Conservation (phyloP, 2,797 vertebrate genomes). For the Scarus forsteni region DNA sequence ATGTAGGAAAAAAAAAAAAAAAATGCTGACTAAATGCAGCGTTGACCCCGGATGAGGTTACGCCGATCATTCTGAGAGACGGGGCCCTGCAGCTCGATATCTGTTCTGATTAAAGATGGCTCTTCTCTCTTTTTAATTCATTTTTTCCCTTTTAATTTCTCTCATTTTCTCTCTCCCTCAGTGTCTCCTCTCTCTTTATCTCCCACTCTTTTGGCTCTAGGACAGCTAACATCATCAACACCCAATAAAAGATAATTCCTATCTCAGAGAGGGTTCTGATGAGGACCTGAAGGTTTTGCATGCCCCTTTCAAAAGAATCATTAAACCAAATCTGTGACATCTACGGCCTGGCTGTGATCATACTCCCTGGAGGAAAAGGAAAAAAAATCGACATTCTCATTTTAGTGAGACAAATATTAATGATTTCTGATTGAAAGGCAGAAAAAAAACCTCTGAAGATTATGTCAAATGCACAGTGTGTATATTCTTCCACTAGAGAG, state of each 20-base stretch:
- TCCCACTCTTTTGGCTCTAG: conserved; percentile 30
- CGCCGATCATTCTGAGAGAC: conserved; percentile 54
- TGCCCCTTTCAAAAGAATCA: conserved; percentile 46
- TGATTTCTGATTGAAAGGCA: not conserved
- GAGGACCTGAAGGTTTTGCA: conserved; percentile 52
- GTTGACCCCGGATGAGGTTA: conserved; percentile 52
- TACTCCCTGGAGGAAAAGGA: conserved; percentile 43
- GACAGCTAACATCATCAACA: conserved; percentile 75
- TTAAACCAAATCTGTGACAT: conserved; percentile 57
- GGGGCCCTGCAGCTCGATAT: conserved; percentile 36
- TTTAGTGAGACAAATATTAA: not conserved
- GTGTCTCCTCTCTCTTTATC: conserved; percentile 41
- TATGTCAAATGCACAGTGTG: no score
- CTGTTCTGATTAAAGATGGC: conserved; percentile 52
- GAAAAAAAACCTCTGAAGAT: no score
- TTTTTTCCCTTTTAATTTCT: conserved; percentile 42
- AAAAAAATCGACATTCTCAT: conserved; percentile 2
- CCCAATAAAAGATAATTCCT: conserved; percentile 74
- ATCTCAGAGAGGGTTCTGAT: conserved; percentile 58
- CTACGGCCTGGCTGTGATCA: conserved; percentile 29
- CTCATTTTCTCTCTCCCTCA: conserved; percentile 55
- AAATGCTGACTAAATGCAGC: conserved; percentile 62
- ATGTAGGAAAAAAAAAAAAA: conserved; percentile 8
- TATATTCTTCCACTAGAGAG: no score
- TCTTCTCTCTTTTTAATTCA: conserved; percentile 14